A percentile compares a stretch with the other conserved stretches of the same genome.
These are phyloP conservation scores for Dioctria linearis DNA, from an alignment of 2,888 invertebrate species.

Conservation along the genomic window DNA sequence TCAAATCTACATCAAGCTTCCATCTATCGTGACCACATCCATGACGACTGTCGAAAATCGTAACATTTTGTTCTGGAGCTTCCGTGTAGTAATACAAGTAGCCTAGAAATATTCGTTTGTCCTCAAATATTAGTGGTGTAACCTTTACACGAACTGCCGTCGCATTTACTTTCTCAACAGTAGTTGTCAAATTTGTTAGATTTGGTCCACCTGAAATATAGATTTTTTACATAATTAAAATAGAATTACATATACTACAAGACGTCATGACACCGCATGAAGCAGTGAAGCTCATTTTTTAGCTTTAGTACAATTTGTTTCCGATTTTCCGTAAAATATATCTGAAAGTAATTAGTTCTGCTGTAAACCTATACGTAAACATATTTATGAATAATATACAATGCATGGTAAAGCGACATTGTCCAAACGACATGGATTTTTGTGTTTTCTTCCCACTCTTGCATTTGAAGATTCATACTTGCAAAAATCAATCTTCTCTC, in stretches of 20 bases:
- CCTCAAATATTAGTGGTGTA: constrained; percentile 76
- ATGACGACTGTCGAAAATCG: constrained; percentile 90
- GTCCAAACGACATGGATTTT: too few relatives aligned
- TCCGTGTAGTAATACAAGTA: constrained; percentile 91
- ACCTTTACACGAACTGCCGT: constrained; percentile 74
- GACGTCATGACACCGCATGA: too few relatives aligned
- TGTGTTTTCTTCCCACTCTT: too few relatives aligned
- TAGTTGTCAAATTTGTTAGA: constrained; percentile 63
- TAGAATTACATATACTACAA: too few relatives aligned
- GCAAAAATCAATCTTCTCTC: too few relatives aligned
- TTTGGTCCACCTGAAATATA: constrained; percentile 30
- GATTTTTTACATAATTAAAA: too few relatives aligned
- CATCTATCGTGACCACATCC: constrained; percentile 91
- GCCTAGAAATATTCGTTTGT: constrained; percentile 85
- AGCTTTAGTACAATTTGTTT: not conserved
- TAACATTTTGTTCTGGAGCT: constrained; percentile 81
- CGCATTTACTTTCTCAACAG: constrained; percentile 67
- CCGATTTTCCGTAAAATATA: not conserved
- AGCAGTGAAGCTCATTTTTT: too few relatives aligned
- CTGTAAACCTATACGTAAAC: too few relatives aligned
- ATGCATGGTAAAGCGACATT: too few relatives aligned
- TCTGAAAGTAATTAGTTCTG: not conserved
- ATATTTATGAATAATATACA: too few relatives aligned
- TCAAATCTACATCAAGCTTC: constrained; percentile 74
- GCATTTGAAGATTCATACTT: too few relatives aligned